Conservation (phyloP, 2,113 vertebrate genomes). For the Isurus oxyrinchus region DNA sequence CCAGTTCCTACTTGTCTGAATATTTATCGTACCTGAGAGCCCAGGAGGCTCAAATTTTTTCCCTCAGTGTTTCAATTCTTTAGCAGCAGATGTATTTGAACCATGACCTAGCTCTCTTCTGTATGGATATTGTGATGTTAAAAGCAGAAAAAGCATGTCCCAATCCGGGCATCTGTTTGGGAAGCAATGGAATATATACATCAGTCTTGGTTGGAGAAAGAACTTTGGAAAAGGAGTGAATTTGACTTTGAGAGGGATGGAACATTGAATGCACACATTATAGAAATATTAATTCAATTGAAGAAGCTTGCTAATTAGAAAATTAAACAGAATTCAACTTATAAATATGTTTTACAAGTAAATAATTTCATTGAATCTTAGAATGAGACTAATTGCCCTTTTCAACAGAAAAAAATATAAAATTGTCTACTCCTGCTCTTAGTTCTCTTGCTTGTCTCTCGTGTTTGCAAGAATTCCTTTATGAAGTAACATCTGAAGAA, state of each 20-base stretch:
- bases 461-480: background rate
- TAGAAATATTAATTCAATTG: background rate
- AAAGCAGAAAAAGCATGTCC: too few relatives aligned
- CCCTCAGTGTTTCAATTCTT: too few relatives aligned
- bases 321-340: background rate
- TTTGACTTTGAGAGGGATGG: background rate
- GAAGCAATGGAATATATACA: background rate
- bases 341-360: background rate
- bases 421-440: too few relatives aligned
- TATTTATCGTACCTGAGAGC: too few relatives aligned
- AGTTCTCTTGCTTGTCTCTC: too few relatives aligned
- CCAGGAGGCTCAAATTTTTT: too few relatives aligned
- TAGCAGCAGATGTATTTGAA: too few relatives aligned
- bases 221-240: background rate
- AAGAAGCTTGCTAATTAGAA: background rate
- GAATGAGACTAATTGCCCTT: background rate
- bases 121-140: too few relatives aligned
- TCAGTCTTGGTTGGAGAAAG: background rate
- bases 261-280: background rate
- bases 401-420: too few relatives aligned
- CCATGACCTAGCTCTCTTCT: too few relatives aligned
- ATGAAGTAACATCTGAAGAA: background rate
- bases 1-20: too few relatives aligned
- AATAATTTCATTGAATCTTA: background rate
- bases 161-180: too few relatives aligned